Evolutionary conservation across 2,113 vertebrate genomes (phyloP).

Genomic region (Coreoperca whiteheadi): DNA sequence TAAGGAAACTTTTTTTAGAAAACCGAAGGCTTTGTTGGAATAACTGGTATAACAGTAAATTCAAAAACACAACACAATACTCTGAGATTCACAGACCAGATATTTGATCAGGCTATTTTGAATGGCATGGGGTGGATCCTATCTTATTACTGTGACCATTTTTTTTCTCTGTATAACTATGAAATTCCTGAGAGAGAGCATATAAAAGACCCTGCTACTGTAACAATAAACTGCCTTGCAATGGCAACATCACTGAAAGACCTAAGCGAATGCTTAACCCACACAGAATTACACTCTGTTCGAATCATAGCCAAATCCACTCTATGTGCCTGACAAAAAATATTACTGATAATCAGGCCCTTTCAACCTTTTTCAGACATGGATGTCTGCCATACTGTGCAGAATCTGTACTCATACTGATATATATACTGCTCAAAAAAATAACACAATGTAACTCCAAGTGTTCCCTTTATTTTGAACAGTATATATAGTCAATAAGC

Average conservation of each 20-base stretch:
- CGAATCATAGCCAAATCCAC: constrained; percentile 28
- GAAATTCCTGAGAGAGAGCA: constrained; percentile 50
- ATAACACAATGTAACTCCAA: no score
- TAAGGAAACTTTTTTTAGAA: constrained; percentile 76
- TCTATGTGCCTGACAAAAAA: constrained; percentile 15
- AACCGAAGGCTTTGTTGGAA: constrained; percentile 69
- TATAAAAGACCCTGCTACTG: constrained; percentile 33
- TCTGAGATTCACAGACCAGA: constrained; percentile 60
- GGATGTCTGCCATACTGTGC: not conserved
- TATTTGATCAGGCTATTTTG: constrained; percentile 71
- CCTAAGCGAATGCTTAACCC: constrained; percentile 7
- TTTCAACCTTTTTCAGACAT: constrained; percentile 12
- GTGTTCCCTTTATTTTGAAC: no score
- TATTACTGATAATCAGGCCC: not conserved
- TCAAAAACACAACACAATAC: constrained; percentile 76
- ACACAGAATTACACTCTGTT: constrained; percentile 25
- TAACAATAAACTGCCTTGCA: constrained; percentile 62
- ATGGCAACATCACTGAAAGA: constrained; percentile 42
- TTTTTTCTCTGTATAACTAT: constrained; percentile 54
- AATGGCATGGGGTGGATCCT: constrained; percentile 60
- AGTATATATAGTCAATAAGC: not conserved
- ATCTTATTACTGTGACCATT: constrained; percentile 72
- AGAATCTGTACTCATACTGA: not conserved
- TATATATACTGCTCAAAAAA: no score
- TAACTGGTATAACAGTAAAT: constrained; percentile 75